phyloP scores from a whole-genome alignment of 2,888 invertebrate genomes.

The Odontomyia ornata region DNA sequence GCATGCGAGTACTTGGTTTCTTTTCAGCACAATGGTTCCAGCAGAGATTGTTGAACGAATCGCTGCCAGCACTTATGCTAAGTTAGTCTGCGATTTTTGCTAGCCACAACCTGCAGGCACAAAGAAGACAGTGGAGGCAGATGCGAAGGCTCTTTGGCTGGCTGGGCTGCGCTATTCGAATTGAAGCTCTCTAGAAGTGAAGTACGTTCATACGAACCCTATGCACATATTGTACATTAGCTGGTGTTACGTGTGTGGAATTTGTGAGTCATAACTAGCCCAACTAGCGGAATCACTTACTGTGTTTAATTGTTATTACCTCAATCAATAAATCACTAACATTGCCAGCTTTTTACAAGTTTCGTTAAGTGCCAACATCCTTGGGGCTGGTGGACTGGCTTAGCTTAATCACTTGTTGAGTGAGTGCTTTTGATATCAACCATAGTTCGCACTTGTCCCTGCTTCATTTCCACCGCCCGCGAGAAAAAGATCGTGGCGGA shows the following conservation, averaged over 20 bases:
- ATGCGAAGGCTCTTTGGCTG: background rate
- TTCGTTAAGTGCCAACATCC: conserved; percentile 8
- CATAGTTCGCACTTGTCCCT: background rate
- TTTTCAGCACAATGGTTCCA: conserved; percentile 13
- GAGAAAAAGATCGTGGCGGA: background rate
- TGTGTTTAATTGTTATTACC: conserved; percentile 37
- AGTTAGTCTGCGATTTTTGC: background rate
- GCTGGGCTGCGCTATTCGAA: background rate
- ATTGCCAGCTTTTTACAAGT: background rate
- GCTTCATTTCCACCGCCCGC: background rate
- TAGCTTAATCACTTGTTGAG: background rate
- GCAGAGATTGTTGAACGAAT: conserved; percentile 19
- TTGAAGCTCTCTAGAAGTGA: background rate
- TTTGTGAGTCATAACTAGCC: conserved; percentile 29
- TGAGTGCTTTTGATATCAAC: background rate
- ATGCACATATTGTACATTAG: background rate
- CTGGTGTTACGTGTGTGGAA: background rate
- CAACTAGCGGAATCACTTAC: conserved; percentile 37
- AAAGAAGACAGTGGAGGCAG: background rate
- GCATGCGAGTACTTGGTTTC: background rate
- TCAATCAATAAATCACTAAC: conserved; percentile 30
- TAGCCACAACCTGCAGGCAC: conserved; percentile 5
- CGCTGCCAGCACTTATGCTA: background rate
- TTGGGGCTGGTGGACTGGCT: background rate
- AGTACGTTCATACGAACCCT: background rate